Percentiles rank a stretch among this genome's conserved stretches.
These are phyloP conservation scores for Heterohyrax brucei DNA, from an alignment of 2,797 vertebrate species.

Conservation along the genomic window DNA sequence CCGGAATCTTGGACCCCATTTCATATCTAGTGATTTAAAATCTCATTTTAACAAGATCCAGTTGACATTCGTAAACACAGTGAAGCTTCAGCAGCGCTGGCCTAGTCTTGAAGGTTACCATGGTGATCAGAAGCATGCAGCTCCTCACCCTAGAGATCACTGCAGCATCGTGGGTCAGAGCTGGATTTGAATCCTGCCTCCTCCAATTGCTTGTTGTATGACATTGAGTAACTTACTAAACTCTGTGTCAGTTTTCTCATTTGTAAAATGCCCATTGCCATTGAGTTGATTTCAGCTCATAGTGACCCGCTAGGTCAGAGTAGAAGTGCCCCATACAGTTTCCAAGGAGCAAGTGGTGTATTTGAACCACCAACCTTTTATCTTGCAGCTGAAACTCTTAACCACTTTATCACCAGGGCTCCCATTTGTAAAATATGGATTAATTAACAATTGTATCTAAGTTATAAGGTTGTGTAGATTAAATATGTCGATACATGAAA, in stretches of 20 bases:
- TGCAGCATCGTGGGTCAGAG: not conserved
- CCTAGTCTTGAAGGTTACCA: not conserved
- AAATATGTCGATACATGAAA: not conserved
- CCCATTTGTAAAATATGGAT: not conserved
- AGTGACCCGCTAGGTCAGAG: too few relatives aligned
- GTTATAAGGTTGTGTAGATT: not conserved
- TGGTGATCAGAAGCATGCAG: not conserved
- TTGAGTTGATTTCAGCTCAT: too few relatives aligned
- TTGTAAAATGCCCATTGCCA: not conserved
- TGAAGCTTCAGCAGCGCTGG: not conserved
- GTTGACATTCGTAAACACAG: not conserved
- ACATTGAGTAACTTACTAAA: not conserved
- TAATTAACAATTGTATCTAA: not conserved
- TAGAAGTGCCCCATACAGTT: too few relatives aligned
- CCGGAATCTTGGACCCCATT: not conserved
- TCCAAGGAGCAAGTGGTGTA: too few relatives aligned
- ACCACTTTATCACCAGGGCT: not conserved
- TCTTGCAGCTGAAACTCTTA: too few relatives aligned
- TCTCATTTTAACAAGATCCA: not conserved
- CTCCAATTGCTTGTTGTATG: not conserved
- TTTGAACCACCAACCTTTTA: too few relatives aligned
- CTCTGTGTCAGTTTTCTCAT: not conserved
- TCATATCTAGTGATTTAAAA: not conserved
- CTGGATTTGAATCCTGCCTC: not conserved
- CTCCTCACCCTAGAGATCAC: accelerated